Base-by-base conservation (phyloP, 2,113 vertebrate species). In the Dicerorhinus sumatrensis region DNA sequence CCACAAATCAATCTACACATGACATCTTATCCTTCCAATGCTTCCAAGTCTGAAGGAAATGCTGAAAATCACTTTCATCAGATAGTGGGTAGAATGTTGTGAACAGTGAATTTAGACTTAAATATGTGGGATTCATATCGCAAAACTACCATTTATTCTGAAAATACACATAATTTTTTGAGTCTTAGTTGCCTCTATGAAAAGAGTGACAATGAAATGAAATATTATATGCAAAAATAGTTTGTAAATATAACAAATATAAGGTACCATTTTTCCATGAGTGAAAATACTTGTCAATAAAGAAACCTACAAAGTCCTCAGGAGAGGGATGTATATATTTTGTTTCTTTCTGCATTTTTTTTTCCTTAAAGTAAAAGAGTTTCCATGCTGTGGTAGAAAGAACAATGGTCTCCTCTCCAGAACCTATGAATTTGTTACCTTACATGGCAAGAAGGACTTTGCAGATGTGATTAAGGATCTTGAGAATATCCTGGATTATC, bases 11-110 rank as follows among this genome's bases (percentile, higher is more conserved):
- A 94, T 29, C 54, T 31, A 77, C 0, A 54, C 42, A 70, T 85
- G 31, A 92, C 17, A 80, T 0, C 5, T 31, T 76, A 62, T 75
- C 42, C 17, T 84, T 81, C 29, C 11, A 67, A 62, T n/a, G 60
- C 48, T 69, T 91, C 39, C 76, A 96, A 96, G 14, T 46, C 5
- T 75, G 39, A 89, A 92, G 46, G 65, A 92, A 91, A 46, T 72
- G 17, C 7, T 56, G 21, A 77, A 85, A 83, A 60, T 60, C 11
- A 60, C 11, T 90, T 92, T 65, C 20, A 77, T 81, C 17, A 60
- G 9, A 72, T 33, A 83, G 42, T 56, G 4, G 10, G 3, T 85
- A 81, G 27, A 87, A 96, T 85, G 36, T 73, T 89, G 25, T 39
- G 2, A 96, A 82, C n/a, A 56, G 8, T 29, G 16, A 39, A 85